These are phyloP conservation scores for Gymnocephalus cernua DNA, from an alignment of 2,113 vertebrate species.

Conservation along the genomic window DNA sequence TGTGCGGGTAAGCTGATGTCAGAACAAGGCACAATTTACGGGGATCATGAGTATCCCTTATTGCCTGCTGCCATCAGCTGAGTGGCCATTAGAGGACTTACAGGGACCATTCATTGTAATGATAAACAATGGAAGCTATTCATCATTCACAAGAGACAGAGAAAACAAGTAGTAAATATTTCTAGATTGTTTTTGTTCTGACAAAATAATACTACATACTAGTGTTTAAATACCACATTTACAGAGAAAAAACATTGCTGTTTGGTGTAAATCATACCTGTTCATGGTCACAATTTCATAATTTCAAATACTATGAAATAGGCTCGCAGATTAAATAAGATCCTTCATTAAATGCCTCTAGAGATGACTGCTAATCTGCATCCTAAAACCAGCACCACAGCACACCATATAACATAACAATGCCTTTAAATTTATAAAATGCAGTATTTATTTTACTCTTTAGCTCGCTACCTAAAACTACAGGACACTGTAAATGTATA, in stretches of 20 bases:
- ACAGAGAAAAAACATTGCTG: background rate
- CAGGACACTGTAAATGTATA: background rate
- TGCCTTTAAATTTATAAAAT: background rate
- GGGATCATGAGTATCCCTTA: slow-evolving; percentile 58
- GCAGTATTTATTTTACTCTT: background rate
- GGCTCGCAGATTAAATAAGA: background rate
- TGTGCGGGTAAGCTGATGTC: slow-evolving; percentile 59
- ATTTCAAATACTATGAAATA: slow-evolving; percentile 15
- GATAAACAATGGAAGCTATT: slow-evolving; percentile 50
- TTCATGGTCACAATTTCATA: background rate
- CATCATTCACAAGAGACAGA: slow-evolving; percentile 35
- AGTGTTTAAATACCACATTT: background rate
- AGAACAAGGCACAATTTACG: slow-evolving; percentile 69
- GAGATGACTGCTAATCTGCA: background rate
- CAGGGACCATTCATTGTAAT: slow-evolving; percentile 48
- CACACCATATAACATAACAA: background rate
- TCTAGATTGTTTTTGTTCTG: background rate
- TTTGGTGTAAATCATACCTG: background rate
- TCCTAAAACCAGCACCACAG: background rate
- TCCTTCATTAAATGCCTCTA: slow-evolving; percentile 10
- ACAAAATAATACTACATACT: background rate
- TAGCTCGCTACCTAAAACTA: background rate
- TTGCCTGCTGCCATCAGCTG: slow-evolving; percentile 65
- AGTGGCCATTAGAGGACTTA: slow-evolving; percentile 68
- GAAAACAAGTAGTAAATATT: slow-evolving; percentile 15